These are phyloP conservation scores for Porites australiensis DNA, from an alignment of 64 coral and sea anemone genomes.

Conservation along the genomic window DNA sequence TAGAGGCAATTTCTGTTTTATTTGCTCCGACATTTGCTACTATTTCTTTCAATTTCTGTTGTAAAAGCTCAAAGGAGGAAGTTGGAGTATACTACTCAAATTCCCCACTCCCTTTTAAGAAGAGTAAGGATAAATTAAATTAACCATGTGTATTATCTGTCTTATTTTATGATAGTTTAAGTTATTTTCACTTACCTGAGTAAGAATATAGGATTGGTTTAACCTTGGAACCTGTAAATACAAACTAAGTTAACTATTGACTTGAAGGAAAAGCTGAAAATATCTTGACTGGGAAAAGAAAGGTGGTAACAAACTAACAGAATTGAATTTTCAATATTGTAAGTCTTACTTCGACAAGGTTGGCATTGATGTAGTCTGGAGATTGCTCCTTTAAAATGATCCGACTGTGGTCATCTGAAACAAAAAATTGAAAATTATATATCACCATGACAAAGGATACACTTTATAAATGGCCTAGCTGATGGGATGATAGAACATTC, in stretches of 20 bases:
- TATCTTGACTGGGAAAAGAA: no score
- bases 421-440: not conserved
- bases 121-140: no score
- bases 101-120: no score
- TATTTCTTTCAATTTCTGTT: no score
- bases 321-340: not conserved
- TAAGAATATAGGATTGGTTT: slow-evolving; percentile 66
- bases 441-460: not conserved
- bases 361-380: slow-evolving; percentile 93
- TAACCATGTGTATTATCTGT: no score
- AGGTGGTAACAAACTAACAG: not conserved
- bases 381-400: slow-evolving; percentile 76
- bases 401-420: slow-evolving; percentile 90
- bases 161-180: not conserved
- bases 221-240: slow-evolving; percentile 61
- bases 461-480: not conserved
- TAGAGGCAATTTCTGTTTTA: no score
- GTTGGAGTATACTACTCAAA: no score
- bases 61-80: no score
- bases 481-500: no score
- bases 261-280: no score
- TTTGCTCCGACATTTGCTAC: no score
- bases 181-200: slow-evolving; percentile 14
- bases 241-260: not conserved
- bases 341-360: slow-evolving; percentile 85